A percentile compares a stretch with the other conserved stretches of the same genome.
Conservation (phyloP, 2,888 invertebrate genomes). For the Protodeltote pygarga region DNA sequence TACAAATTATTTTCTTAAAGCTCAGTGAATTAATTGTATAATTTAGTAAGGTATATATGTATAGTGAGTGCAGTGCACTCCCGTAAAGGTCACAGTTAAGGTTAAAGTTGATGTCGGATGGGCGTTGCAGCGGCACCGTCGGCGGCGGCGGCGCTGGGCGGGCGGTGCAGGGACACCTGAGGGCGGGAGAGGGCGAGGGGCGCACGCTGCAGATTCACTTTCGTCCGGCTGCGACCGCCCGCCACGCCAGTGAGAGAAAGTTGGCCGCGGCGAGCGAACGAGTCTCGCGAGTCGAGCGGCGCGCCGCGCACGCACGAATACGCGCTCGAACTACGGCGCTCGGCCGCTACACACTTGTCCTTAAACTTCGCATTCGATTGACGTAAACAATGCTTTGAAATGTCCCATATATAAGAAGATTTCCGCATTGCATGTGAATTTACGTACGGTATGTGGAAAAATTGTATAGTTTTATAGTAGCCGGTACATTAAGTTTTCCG, state of each 20-base stretch:
- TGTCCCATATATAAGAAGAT: slow-evolving; percentile 62
- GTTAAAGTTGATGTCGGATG: slow-evolving; percentile 82
- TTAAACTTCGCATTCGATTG: slow-evolving; percentile 60
- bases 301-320: slow-evolving; percentile 76
- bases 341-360: slow-evolving; percentile 57
- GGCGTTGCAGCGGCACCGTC: slow-evolving; percentile 68
- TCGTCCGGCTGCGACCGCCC: slow-evolving; percentile 82
- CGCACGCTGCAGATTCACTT: slow-evolving; percentile 85
- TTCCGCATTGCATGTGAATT: slow-evolving; percentile 62
- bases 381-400: slow-evolving; percentile 67
- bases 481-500: slow-evolving; percentile 27
- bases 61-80: slow-evolving; percentile 77
- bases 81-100: slow-evolving; percentile 83
- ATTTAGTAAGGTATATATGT: slow-evolving; percentile 46
- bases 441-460: slow-evolving; percentile 53
- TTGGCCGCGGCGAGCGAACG: slow-evolving; percentile 86
- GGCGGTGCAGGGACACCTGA: slow-evolving; percentile 72
- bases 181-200: slow-evolving; percentile 64
- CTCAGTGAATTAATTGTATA: slow-evolving; percentile 20
- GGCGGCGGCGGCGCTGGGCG: slow-evolving; percentile 66
- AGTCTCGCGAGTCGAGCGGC: slow-evolving; percentile 81
- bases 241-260: slow-evolving; percentile 87
- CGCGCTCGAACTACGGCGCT: slow-evolving; percentile 62
- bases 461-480: slow-evolving; percentile 51
- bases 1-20: too few species aligned